These are phyloP conservation scores for Troides oblongomaculatus DNA, from an alignment of 2,888 invertebrate species.

Conservation along the genomic window DNA sequence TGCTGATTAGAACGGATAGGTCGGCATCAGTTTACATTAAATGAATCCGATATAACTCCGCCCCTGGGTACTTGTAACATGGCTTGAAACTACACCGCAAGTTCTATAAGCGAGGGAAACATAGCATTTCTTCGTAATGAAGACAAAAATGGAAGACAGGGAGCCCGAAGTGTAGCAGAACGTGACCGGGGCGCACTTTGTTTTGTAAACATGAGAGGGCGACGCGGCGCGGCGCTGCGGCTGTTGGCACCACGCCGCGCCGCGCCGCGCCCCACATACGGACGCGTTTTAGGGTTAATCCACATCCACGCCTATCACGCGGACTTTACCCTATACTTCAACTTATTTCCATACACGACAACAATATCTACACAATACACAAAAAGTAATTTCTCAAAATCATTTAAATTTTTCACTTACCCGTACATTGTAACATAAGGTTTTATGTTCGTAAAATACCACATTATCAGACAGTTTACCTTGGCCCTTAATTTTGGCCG, in stretches of 20 bases:
- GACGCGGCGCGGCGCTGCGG: conserved; percentile 28
- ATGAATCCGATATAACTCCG: background rate
- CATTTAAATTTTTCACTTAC: background rate
- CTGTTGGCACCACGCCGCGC: conserved; percentile 29
- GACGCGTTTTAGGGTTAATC: conserved; percentile 15
- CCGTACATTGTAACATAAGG: background rate
- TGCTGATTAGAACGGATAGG: background rate
- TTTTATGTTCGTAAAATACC: conserved; percentile 4
- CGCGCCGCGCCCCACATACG: conserved; percentile 24
- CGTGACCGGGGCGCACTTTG: conserved; percentile 33
- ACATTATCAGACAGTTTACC: conserved; percentile 31
- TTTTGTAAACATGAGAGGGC: conserved; percentile 35
- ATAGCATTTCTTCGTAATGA: conserved; percentile 15
- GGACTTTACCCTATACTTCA: background rate
- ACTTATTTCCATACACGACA: background rate
- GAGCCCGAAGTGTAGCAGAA: conserved; percentile 25
- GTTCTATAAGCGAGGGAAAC: conserved; percentile 8
- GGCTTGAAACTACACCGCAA: conserved; percentile 14
- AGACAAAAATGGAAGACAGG: conserved; percentile 20
- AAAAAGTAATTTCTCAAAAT: background rate
- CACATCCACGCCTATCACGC: conserved; percentile 7
- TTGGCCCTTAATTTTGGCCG: conserved; percentile 50
- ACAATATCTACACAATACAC: background rate
- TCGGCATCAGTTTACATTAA: background rate
- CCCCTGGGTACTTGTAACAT: background rate